Evolutionary conservation across 2,113 vertebrate genomes (phyloP).

Genomic region (Trematomus loennbergii): DNA sequence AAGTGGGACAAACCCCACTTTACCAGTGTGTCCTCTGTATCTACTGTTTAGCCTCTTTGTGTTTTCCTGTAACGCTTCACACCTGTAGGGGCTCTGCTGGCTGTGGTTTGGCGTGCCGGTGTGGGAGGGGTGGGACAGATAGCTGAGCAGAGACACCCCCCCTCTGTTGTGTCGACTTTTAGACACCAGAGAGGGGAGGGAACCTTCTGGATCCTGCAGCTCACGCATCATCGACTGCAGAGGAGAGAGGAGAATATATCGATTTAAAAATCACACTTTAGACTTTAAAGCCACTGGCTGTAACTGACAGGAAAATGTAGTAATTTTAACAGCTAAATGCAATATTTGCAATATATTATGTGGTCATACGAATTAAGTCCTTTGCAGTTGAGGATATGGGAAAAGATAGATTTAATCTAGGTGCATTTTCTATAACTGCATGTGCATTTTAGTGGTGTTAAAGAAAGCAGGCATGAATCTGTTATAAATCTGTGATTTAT

Average conservation of each 20-base stretch:
- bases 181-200: constrained; percentile 77
- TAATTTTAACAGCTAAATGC: too few relatives aligned
- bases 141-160: constrained; percentile 88
- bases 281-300: too few relatives aligned
- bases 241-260: not conserved
- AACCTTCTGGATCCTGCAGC: constrained; percentile 75
- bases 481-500: too few relatives aligned
- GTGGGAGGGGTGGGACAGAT: constrained; percentile 83
- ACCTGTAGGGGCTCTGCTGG: constrained; percentile 55
- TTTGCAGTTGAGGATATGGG: too few relatives aligned
- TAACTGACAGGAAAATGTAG: too few relatives aligned
- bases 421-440: too few relatives aligned
- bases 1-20: too few relatives aligned
- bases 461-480: too few relatives aligned
- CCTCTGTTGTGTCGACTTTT: constrained; percentile 65
- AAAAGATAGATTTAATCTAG: too few relatives aligned
- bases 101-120: constrained; percentile 59
- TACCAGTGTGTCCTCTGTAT: not conserved
- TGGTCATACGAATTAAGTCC: too few relatives aligned
- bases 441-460: too few relatives aligned
- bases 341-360: too few relatives aligned
- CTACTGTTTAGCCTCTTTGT: not conserved
- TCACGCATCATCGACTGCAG: constrained; percentile 87
- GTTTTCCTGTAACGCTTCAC: not conserved
- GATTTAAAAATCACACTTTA: not conserved